Evolutionary conservation across 2,888 invertebrate genomes (phyloP), one percentile per base, ranked within the genome.

Genomic region (Cheilosia soror): DNA sequence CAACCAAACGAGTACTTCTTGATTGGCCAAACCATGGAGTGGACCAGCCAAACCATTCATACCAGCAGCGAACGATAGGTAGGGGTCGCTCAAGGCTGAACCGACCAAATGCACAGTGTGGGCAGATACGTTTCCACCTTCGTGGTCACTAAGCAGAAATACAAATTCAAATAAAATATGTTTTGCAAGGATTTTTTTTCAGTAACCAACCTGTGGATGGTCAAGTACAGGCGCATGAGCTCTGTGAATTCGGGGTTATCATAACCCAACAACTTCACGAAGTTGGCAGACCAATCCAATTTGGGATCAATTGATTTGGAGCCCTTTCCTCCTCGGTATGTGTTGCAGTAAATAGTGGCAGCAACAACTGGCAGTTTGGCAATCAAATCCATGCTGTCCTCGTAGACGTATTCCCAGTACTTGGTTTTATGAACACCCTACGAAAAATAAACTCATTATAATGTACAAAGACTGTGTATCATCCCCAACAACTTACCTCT

Each of bases 1-100:
- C 89, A 99, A 92, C 98, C 99, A 99, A 13, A 98, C 93, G 82
- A 99, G 94, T 79, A 98, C 98, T 94, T 96, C 97, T 93, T 98
- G 97, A 92, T 97, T 98, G 87, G 97, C 97, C 65, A 98, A 93
- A 86, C 97, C 97, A 91, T 97, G 97, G 68, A 98, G 94, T 44
- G 97, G 97, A 87, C 97, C 97, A 88, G 97, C 97, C 73, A 97
- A 93, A 80, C 97, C 97, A 90, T 96, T 96, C 95, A 98, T 95
- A 87, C 96, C 97, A 84, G 96, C 97, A 81, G 96, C 95, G 90
- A 97, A 96, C 37, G 96, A 95, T 27, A 98, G 93, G 91, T 97
- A 97, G 2, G 97, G 96, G 92, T 98, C 97, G 79, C 96, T 96
- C 68, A 97, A 93, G 7, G 97, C 97, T 44, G 97, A 97, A 42